A percentile compares a stretch with the other conserved stretches of the same genome.
phyloP scores from a whole-genome alignment of 2,888 invertebrate genomes.

The Hofmannophila pseudospretella region DNA sequence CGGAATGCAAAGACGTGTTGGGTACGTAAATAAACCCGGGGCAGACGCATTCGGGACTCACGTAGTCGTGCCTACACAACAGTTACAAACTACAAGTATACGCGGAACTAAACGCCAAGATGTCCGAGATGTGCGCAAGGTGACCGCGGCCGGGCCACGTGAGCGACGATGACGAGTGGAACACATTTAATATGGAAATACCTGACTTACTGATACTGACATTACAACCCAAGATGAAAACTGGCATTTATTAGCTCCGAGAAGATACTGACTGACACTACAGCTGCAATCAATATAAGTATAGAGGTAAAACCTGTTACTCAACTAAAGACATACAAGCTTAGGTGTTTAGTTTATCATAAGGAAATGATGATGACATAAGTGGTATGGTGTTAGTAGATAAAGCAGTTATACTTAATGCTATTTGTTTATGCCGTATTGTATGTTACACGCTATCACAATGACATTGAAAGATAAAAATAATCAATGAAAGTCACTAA shows the following conservation, averaged over 20 bases:
- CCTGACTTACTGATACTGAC: not conserved
- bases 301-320: not conserved
- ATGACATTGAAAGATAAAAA: slow-evolving; percentile 51
- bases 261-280: not conserved
- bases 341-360: slow-evolving; percentile 14
- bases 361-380: slow-evolving; percentile 22
- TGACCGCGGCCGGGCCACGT: slow-evolving; percentile 43
- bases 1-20: slow-evolving; percentile 19
- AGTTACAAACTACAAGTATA: slow-evolving; percentile 33
- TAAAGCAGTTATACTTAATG: not conserved
- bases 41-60: slow-evolving; percentile 5
- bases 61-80: slow-evolving; percentile 24
- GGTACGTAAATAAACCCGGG: slow-evolving; percentile 27
- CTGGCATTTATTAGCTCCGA: not conserved
- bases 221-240: not conserved
- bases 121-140: slow-evolving; percentile 68
- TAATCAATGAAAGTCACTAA: slow-evolving; percentile 40
- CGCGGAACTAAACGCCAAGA: slow-evolving; percentile 61
- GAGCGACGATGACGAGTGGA: slow-evolving; percentile 17
- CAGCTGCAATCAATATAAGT: too few species aligned
- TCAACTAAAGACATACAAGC: slow-evolving; percentile 1
- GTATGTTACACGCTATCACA: slow-evolving; percentile 23
- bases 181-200: not conserved
- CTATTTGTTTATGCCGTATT: slow-evolving; percentile 17
- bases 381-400: not conserved